These are phyloP conservation scores for Seriola rivoliana DNA, from an alignment of 2,113 vertebrate species.

Conservation along the genomic window DNA sequence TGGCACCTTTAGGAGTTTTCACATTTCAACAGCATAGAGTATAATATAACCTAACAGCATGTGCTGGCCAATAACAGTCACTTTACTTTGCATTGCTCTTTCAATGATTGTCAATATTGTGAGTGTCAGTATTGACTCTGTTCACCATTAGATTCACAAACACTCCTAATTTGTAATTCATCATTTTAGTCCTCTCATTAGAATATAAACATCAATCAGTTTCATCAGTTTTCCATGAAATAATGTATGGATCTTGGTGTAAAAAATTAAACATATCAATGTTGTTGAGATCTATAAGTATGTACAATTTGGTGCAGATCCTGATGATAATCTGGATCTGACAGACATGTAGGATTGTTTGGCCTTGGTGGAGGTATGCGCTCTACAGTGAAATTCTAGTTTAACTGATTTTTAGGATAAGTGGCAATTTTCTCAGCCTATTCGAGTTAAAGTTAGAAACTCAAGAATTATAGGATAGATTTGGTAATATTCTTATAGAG, in stretches of 20 bases:
- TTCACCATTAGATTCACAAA: neutral
- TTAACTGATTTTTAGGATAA: too few species aligned
- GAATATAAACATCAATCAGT: neutral
- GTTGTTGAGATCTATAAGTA: too few species aligned
- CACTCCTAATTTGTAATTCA: neutral
- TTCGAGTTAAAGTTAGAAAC: neutral
- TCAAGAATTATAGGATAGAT: neutral
- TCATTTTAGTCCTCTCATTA: neutral
- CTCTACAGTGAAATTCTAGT: too few species aligned
- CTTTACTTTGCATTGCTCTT: neutral
- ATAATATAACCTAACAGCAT: neutral
- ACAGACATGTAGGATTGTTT: too few species aligned
- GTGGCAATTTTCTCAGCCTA: neutral
- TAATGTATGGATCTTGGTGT: too few species aligned
- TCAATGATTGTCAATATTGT: neutral
- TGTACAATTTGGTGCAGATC: too few species aligned
- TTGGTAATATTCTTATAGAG: neutral
- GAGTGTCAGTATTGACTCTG: neutral
- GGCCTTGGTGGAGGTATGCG: too few species aligned
- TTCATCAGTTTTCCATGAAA: too few species aligned
- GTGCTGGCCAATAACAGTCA: neutral
- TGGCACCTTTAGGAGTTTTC: neutral
- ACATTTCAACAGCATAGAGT: neutral
- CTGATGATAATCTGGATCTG: too few species aligned
- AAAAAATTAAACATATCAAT: too few species aligned